These are phyloP conservation scores for Emydoidea blandingii DNA, from an alignment of 2,797 vertebrate genomes.

Conservation along the genomic window DNA sequence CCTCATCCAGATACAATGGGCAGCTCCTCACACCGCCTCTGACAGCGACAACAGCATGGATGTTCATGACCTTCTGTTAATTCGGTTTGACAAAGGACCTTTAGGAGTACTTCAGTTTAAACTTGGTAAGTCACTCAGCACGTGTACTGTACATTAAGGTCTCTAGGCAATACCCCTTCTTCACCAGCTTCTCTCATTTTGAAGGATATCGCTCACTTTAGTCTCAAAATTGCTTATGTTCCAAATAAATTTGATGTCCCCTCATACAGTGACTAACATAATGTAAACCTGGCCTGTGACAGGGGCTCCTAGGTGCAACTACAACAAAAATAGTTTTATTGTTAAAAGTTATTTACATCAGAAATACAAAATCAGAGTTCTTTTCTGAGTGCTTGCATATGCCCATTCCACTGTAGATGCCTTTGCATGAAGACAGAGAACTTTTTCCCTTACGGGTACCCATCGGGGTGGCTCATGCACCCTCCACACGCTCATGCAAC, in stretches of 20 bases:
- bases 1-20: conserved; percentile 90
- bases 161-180: neutral
- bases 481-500: neutral
- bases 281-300: rapidly evolving
- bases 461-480: neutral
- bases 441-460: neutral
- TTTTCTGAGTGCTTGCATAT: neutral
- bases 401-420: neutral
- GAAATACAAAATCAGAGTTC: neutral
- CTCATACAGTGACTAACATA: neutral
- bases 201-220: neutral
- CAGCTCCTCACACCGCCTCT: conserved; percentile 64
- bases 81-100: conserved; percentile 90
- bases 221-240: neutral
- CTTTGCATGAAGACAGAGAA: neutral
- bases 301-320: neutral
- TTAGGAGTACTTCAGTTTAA: conserved; percentile 89
- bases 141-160: neutral
- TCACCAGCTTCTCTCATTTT: neutral
- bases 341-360: neutral
- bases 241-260: neutral
- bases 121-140: conserved; percentile 84
- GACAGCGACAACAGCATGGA: conserved; percentile 60
- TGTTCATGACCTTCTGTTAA: conserved; percentile 84
- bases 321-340: neutral